phyloP scores from a whole-genome alignment of 2,888 invertebrate genomes.

The Thyatira batis region DNA sequence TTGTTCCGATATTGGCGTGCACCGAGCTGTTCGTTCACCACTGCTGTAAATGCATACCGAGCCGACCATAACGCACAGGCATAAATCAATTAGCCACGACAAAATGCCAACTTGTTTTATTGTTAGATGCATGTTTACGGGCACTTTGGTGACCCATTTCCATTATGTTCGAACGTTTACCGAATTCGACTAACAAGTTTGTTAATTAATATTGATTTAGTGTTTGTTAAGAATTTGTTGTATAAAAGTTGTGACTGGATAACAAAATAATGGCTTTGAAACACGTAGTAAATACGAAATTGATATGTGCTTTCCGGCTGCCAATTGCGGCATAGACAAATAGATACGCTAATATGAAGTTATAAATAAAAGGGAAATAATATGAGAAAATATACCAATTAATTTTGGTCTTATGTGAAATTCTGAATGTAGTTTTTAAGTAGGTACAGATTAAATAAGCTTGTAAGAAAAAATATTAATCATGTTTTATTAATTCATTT shows the following conservation, averaged over 20 bases:
- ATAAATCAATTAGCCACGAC: slow-evolving; percentile 59
- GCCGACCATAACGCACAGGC: slow-evolving; percentile 29
- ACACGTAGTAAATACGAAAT: too few relatives aligned
- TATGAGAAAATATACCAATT: too few relatives aligned
- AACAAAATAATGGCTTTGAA: too few relatives aligned
- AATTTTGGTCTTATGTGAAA: too few relatives aligned
- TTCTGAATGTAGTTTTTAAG: too few relatives aligned
- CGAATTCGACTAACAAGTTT: background rate
- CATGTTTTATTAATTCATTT: background rate
- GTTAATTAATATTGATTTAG: background rate
- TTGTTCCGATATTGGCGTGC: slow-evolving; percentile 6
- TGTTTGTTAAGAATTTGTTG: background rate
- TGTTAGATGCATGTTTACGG: slow-evolving; percentile 28
- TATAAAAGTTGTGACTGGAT: background rate
- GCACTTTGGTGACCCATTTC: slow-evolving; percentile 12
- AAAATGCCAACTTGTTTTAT: slow-evolving; percentile 49
- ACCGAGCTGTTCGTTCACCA: slow-evolving; percentile 11
- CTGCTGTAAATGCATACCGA: slow-evolving; percentile 28
- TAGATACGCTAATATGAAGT: too few relatives aligned
- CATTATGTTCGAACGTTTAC: background rate
- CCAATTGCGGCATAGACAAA: too few relatives aligned
- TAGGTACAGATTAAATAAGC: too few relatives aligned
- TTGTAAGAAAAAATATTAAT: too few relatives aligned
- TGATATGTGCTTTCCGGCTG: too few relatives aligned
- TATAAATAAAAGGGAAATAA: too few relatives aligned